Conservation (phyloP, 2,888 invertebrate genomes). For the Serrognathus titanus region DNA sequence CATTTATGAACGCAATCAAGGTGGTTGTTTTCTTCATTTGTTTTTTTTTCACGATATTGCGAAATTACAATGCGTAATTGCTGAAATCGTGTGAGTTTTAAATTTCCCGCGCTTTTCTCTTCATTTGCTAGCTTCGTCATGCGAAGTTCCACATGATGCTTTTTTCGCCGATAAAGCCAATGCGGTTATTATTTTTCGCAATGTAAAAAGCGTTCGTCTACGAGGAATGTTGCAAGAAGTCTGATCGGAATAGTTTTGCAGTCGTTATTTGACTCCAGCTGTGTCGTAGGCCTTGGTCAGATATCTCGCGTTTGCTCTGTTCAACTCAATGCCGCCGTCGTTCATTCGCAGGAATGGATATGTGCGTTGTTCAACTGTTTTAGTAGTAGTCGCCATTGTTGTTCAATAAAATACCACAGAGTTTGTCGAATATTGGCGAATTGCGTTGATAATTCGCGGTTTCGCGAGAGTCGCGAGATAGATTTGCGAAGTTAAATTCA, state of each 20-base stretch:
- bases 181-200: too few species aligned
- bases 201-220: too few species aligned
- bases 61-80: not conserved
- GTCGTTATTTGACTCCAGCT: slow-evolving; percentile 14
- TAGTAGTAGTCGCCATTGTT: slow-evolving; percentile 49
- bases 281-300: slow-evolving; percentile 32
- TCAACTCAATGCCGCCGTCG: slow-evolving; percentile 35
- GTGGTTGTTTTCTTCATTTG: too few species aligned
- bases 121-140: too few species aligned
- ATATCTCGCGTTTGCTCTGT: slow-evolving; percentile 43
- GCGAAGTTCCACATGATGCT: too few species aligned
- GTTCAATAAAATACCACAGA: slow-evolving; percentile 40
- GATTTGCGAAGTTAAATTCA: slow-evolving; percentile 8
- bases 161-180: too few species aligned
- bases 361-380: slow-evolving; percentile 48
- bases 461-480: not conserved
- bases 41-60: not conserved
- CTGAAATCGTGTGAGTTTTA: not conserved
- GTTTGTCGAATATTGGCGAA: slow-evolving; percentile 20
- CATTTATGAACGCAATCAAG: too few species aligned
- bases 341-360: slow-evolving; percentile 35
- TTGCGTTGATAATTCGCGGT: slow-evolving; percentile 2
- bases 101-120: too few species aligned
- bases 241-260: too few species aligned
- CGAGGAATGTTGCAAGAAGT: too few species aligned